phyloP scores from a whole-genome alignment of 1,140 invertebrate species.

The Heterodera schachtii region DNA sequence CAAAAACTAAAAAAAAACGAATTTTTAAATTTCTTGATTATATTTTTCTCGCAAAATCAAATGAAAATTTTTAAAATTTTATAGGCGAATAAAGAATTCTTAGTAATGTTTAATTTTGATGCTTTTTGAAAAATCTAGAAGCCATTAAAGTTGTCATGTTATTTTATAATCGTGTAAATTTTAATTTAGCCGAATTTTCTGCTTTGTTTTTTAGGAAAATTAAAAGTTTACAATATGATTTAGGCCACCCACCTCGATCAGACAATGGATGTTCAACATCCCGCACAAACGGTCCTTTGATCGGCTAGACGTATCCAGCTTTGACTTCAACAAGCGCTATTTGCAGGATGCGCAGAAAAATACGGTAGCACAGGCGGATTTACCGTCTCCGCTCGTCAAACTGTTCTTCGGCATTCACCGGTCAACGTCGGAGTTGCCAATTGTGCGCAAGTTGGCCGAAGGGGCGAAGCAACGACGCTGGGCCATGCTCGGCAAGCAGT shows the following conservation, averaged over 20 bases:
- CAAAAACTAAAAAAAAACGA: too few relatives aligned
- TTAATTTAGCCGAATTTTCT: too few relatives aligned
- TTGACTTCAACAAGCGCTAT: slow-evolving; percentile 27
- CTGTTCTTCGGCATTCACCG: neutral
- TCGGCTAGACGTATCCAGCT: slow-evolving; percentile 17
- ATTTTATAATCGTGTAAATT: too few relatives aligned
- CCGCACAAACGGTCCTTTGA: slow-evolving; percentile 21
- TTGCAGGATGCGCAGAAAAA: neutral
- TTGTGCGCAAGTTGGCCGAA: neutral
- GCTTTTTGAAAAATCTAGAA: too few relatives aligned
- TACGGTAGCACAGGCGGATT: neutral
- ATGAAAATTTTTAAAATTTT: too few relatives aligned
- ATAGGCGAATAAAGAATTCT: too few relatives aligned
- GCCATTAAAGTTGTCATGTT: too few relatives aligned
- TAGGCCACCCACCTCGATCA: neutral
- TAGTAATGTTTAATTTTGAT: too few relatives aligned
- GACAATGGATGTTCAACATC: neutral
- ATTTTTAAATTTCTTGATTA: too few relatives aligned
- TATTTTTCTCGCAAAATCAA: too few relatives aligned
- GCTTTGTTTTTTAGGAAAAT: too few relatives aligned
- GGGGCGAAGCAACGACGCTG: neutral
- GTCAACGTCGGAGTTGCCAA: neutral
- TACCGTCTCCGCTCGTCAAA: slow-evolving; percentile 3
- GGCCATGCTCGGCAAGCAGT: neutral
- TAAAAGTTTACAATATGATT: too few relatives aligned